These are phyloP conservation scores for Bettongia penicillata DNA, from an alignment of 2,113 vertebrate genomes.

Conservation along the genomic window DNA sequence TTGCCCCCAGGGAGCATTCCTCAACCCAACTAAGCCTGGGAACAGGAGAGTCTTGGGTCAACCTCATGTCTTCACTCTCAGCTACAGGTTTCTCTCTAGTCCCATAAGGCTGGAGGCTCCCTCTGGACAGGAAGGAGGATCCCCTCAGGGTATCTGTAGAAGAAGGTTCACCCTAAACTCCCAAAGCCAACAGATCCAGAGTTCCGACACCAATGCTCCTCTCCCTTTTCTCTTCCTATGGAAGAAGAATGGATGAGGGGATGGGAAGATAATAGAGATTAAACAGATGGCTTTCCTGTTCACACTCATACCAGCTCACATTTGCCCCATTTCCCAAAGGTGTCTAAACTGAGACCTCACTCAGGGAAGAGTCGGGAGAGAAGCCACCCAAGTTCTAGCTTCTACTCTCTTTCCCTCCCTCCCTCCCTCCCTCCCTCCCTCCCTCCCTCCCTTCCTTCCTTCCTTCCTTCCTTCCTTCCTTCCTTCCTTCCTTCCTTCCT, in stretches of 20 bases:
- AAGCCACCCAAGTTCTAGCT: neutral
- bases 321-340: neutral
- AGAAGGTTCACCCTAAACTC: neutral
- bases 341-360: neutral
- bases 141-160: neutral
- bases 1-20: neutral
- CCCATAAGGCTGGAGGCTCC: neutral
- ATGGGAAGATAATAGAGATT: slow-evolving; percentile 7
- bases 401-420: neutral
- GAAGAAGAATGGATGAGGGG: neutral
- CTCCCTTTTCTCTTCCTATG: neutral
- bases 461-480: neutral
- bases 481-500: neutral
- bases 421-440: neutral
- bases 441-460: neutral
- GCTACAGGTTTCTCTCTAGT: neutral
- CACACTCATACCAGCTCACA: neutral
- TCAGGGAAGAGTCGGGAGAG: neutral
- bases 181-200: neutral
- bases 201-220: neutral
- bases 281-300: neutral
- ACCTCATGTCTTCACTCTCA: neutral
- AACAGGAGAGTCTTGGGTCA: neutral
- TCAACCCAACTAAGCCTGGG: neutral
- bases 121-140: neutral